phyloP scores from a whole-genome alignment of 2,113 vertebrate genomes.

The Bolborhynchus lineola region DNA sequence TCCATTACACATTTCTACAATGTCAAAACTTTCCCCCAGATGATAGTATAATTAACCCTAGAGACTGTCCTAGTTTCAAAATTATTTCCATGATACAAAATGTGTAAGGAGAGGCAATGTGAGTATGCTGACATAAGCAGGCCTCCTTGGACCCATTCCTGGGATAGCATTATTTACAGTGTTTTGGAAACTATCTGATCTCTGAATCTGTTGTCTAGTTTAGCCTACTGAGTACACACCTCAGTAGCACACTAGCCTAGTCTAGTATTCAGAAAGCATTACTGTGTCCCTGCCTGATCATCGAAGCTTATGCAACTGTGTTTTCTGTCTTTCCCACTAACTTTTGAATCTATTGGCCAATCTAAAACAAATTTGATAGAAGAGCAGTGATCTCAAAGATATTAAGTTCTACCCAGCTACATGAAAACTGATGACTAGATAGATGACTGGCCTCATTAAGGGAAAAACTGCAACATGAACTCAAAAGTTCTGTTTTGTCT shows the following conservation, averaged over 20 bases:
- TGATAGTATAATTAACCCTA: background rate
- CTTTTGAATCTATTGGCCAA: conserved; percentile 44
- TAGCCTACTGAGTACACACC: conserved; percentile 39
- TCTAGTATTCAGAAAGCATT: conserved; percentile 22
- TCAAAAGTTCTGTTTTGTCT: conserved; percentile 64
- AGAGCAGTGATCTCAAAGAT: conserved; percentile 22
- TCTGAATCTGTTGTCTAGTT: conserved; percentile 46
- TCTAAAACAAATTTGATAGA: conserved; percentile 42
- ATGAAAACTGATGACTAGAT: conserved; percentile 58
- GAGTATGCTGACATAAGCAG: conserved; percentile 48
- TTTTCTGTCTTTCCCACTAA: conserved; percentile 52
- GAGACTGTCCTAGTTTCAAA: background rate
- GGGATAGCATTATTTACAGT: conserved; percentile 13
- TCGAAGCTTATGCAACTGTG: conserved; percentile 53
- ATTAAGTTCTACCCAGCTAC: conserved; percentile 12
- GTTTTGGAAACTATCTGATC: conserved; percentile 44
- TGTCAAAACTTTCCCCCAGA: background rate
- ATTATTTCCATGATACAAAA: background rate
- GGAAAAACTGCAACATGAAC: conserved; percentile 55
- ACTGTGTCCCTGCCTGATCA: conserved; percentile 4
- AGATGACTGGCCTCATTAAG: conserved; percentile 49
- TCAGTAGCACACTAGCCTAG: background rate
- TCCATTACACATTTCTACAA: background rate
- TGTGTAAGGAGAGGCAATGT: background rate
- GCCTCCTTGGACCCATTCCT: conserved; percentile 10